phyloP scores from a whole-genome alignment of 2,797 vertebrate species.

The Lepus oiostolus region DNA sequence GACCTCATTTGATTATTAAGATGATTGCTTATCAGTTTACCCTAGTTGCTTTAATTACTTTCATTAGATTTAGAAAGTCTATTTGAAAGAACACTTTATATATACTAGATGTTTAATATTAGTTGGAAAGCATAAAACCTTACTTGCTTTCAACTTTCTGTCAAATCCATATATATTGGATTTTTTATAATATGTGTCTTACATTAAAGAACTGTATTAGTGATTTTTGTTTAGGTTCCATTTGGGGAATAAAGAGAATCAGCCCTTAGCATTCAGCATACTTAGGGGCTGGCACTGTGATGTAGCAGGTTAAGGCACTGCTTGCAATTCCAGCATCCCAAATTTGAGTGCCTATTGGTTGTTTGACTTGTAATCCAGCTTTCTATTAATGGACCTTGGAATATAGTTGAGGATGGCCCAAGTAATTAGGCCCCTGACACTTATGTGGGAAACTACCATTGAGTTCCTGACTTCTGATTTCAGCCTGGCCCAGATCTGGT shows the following conservation, averaged over 20 bases:
- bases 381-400: no score
- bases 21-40: neutral
- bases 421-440: no score
- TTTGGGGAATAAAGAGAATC: neutral
- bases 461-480: no score
- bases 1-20: neutral
- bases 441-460: no score
- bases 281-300: neutral
- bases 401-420: no score
- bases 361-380: no score
- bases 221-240: conserved; percentile 18
- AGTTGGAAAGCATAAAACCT: conserved; percentile 49
- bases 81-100: neutral
- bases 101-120: neutral
- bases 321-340: no score
- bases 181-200: neutral
- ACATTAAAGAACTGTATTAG: neutral
- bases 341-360: no score
- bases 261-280: neutral
- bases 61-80: conserved; percentile 22
- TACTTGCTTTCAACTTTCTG: conserved; percentile 24
- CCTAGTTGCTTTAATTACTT: neutral
- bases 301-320: no score
- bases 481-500: no score
- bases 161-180: neutral